Conservation (phyloP, 2,113 vertebrate species). For the Albula glossodonta region DNA sequence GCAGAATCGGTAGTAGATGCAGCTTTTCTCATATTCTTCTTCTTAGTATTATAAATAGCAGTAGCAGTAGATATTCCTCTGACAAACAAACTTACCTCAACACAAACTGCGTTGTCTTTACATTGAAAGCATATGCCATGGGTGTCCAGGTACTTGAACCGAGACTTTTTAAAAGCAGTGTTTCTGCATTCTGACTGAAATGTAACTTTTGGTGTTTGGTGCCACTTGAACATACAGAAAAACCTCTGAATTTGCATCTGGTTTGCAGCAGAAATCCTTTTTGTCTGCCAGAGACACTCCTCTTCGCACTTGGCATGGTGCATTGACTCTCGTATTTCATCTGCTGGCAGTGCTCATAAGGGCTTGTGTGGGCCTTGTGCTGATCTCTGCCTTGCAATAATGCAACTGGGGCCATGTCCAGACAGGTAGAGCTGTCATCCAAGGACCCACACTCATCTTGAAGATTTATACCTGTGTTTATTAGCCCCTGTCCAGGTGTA, state of each 20-base stretch:
- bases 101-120: neutral
- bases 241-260: neutral
- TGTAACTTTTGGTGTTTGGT: neutral
- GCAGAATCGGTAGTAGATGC: neutral
- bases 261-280: neutral
- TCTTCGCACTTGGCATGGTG: neutral
- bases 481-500: neutral
- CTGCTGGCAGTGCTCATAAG: slow-evolving; percentile 5
- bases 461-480: neutral
- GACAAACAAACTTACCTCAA: neutral
- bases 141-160: neutral
- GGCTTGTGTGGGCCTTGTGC: neutral
- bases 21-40: neutral
- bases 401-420: neutral
- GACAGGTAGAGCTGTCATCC: neutral
- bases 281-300: neutral
- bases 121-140: neutral
- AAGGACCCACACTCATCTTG: neutral
- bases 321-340: neutral
- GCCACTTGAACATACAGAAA: neutral
- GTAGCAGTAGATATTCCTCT: neutral
- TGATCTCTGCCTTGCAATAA: neutral
- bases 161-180: neutral
- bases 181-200: neutral
- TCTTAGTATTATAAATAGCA: neutral